A percentile compares a stretch with the other conserved stretches of the same genome.
phyloP scores from a whole-genome alignment of 2,888 invertebrate species.

The Glaucopsyche alexis region DNA sequence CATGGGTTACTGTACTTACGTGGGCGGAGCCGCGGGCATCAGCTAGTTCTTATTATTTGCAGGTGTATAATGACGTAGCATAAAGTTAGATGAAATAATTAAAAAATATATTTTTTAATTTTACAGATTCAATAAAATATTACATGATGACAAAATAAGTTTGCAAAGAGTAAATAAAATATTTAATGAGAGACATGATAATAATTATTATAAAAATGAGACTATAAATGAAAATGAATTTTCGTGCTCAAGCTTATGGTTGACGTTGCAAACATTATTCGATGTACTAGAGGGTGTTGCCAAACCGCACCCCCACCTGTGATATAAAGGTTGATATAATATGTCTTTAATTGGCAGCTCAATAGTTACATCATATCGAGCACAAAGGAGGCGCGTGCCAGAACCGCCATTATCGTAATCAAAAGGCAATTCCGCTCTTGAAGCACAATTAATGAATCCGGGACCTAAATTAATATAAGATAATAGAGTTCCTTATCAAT shows the following conservation, averaged over 20 bases:
- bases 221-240: not conserved
- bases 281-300: not conserved
- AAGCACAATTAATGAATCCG: conserved; percentile 42
- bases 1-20: no score
- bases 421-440: conserved; percentile 36
- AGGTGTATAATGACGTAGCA: no score
- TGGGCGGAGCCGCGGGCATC: no score
- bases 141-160: no score
- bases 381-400: conserved; percentile 30
- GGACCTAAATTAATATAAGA: conserved; percentile 48
- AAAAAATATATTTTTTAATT: not conserved
- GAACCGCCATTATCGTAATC: conserved; percentile 33
- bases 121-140: not conserved
- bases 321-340: conserved; percentile 27
- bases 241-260: not conserved
- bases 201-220: not conserved
- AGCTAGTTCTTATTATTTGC: no score
- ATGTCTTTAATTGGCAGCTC: conserved; percentile 35
- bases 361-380: conserved; percentile 31
- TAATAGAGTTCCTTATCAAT: conserved; percentile 39
- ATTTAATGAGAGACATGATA: not conserved
- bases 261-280: not conserved
- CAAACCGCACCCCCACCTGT: conserved; percentile 11
- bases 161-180: no score
- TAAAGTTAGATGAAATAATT: no score